Evolutionary conservation across 2,797 vertebrate species (phyloP).

Genomic region (Labeo calbasu): DNA sequence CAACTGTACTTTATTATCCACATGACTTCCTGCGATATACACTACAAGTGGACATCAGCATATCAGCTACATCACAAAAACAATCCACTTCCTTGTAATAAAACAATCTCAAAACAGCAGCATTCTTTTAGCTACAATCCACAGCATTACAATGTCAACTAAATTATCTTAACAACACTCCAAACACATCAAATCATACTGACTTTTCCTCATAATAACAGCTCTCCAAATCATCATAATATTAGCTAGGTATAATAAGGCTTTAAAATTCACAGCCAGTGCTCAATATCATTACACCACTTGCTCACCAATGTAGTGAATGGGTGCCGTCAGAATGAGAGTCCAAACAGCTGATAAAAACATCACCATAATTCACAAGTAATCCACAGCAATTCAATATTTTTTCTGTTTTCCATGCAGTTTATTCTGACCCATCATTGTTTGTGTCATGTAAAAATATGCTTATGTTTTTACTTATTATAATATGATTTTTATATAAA

Average conservation of each 20-base stretch:
- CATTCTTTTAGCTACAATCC: background rate
- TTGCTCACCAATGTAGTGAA: background rate
- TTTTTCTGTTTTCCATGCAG: background rate
- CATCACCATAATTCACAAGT: background rate
- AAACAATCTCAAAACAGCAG: background rate
- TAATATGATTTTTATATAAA: too few species aligned
- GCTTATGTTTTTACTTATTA: too few species aligned
- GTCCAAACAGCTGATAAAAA: background rate
- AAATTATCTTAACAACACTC: background rate
- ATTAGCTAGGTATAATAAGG: background rate
- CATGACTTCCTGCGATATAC: background rate
- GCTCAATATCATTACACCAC: background rate
- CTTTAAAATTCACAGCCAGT: background rate
- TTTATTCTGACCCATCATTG: background rate
- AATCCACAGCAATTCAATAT: background rate
- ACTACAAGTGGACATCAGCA: background rate
- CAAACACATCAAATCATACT: background rate
- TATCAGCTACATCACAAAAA: conserved; percentile 1
- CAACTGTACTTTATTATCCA: conserved; percentile 4
- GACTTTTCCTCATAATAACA: background rate
- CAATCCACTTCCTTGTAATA: background rate
- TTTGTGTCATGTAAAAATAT: too few species aligned
- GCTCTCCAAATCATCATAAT: background rate
- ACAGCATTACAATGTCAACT: background rate
- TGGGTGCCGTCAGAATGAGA: background rate